Evolutionary conservation across 2,113 vertebrate genomes (phyloP).

Genomic region (Pelecanus crispus): DNA sequence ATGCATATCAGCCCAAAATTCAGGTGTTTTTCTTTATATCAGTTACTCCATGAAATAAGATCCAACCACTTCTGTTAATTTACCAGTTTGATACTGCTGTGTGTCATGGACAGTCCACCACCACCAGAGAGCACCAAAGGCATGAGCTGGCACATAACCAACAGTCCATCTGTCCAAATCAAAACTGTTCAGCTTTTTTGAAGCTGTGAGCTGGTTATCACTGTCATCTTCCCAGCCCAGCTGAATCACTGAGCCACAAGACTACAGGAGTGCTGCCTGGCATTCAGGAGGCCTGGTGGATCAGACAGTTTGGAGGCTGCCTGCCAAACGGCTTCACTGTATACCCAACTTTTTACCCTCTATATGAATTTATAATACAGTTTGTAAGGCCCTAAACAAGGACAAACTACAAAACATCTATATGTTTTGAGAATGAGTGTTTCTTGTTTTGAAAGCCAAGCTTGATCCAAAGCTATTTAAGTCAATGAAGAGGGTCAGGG

Average conservation of each 20-base stretch:
- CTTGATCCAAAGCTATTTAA: not conserved
- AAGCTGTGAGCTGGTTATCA: not conserved
- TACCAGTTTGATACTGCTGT: not conserved
- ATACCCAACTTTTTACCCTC: not conserved
- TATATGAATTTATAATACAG: not conserved
- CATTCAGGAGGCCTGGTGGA: fast-evolving
- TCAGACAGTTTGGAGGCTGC: not conserved
- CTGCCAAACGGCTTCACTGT: not conserved
- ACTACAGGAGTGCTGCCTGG: not conserved
- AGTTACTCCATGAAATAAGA: not conserved
- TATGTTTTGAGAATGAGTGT: not conserved
- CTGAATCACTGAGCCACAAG: not conserved
- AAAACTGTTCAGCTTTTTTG: not conserved
- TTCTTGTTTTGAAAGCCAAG: not conserved
- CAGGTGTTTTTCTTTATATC: not conserved
- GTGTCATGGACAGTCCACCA: not conserved
- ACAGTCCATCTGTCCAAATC: not conserved
- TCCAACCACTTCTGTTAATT: not conserved
- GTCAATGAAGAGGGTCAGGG: not conserved
- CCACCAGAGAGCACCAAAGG: not conserved
- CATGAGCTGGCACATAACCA: not conserved
- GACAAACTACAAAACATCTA: not conserved
- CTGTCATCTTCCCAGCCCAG: not conserved
- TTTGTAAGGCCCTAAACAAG: not conserved
- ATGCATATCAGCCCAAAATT: not conserved